phyloP scores from a whole-genome alignment of 2,888 invertebrate species.

The Polietes domitor region DNA sequence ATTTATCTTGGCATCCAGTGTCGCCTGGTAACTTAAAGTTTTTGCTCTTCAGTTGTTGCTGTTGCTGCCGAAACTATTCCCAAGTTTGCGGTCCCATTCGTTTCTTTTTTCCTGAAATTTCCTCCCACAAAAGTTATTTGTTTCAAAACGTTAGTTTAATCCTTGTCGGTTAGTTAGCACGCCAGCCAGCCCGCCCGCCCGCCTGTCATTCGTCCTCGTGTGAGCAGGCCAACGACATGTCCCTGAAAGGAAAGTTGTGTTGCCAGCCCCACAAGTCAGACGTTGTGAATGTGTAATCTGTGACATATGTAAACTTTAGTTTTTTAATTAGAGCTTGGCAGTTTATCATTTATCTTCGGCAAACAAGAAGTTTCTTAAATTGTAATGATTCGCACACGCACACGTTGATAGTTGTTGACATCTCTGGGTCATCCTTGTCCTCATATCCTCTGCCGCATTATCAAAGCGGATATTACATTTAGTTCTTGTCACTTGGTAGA shows the following conservation, averaged over 20 bases:
- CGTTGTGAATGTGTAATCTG: conserved; percentile 7
- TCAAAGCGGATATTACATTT: too few relatives aligned
- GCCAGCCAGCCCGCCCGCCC: not conserved
- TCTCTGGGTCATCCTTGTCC: too few relatives aligned
- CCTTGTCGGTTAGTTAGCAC: not conserved
- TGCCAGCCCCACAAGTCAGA: conserved; percentile 18
- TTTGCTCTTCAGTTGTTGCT: not conserved
- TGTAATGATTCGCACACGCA: too few relatives aligned
- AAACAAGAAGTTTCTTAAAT: too few relatives aligned
- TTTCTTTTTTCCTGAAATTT: not conserved
- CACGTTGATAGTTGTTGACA: too few relatives aligned
- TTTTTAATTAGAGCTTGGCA: conserved; percentile 25
- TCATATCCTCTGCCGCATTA: too few relatives aligned
- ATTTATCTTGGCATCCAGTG: not conserved
- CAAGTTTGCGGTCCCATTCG: conserved; percentile 3
- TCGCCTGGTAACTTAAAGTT: not conserved
- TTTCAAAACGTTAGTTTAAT: conserved; percentile 10
- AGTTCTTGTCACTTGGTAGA: too few relatives aligned
- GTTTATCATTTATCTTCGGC: not conserved
- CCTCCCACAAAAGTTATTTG: conserved; percentile 3
- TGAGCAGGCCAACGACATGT: not conserved
- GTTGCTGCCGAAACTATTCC: not conserved
- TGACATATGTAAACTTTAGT: conserved; percentile 14
- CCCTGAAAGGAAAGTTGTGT: not conserved
- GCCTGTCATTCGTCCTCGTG: not conserved